These are phyloP conservation scores for Scelioninae gen. 1 DNA, from an alignment of 2,888 invertebrate species.

Conservation along the genomic window DNA sequence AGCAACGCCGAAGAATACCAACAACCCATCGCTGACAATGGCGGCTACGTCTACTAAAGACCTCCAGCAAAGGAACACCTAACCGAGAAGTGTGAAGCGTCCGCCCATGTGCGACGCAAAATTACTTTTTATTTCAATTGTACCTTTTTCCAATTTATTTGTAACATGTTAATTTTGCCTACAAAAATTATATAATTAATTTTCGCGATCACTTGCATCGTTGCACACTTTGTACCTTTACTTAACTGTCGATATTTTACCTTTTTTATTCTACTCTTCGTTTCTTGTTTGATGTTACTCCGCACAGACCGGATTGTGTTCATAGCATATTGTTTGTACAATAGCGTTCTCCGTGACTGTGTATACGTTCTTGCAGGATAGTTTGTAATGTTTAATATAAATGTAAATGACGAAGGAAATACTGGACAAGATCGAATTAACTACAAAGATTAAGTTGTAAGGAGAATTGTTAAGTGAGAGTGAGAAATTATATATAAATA, in stretches of 20 bases:
- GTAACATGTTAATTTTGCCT: conserved; percentile 17
- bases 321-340: conserved; percentile 44
- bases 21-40: conserved; percentile 75
- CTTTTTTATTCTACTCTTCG: neutral
- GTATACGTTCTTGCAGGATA: conserved; percentile 19
- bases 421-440: conserved; percentile 22
- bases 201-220: conserved; percentile 56
- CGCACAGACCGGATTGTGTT: conserved; percentile 17
- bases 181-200: conserved; percentile 38
- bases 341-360: conserved; percentile 35
- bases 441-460: conserved; percentile 16
- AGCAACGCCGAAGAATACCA: conserved; percentile 64
- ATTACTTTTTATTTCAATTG: conserved; percentile 14
- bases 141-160: conserved; percentile 30
- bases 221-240: conserved; percentile 3
- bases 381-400: conserved; percentile 24
- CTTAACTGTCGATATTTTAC: neutral
- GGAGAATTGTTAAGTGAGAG: conserved; percentile 54
- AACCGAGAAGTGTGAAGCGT: conserved; percentile 38
- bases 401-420: conserved; percentile 33
- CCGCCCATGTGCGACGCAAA: neutral
- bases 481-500: conserved; percentile 54
- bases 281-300: neutral
- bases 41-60: conserved; percentile 79
- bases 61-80: conserved; percentile 25